Base-by-base conservation (phyloP, 92 coral and sea anemone species). In the Porites divaricata region DNA sequence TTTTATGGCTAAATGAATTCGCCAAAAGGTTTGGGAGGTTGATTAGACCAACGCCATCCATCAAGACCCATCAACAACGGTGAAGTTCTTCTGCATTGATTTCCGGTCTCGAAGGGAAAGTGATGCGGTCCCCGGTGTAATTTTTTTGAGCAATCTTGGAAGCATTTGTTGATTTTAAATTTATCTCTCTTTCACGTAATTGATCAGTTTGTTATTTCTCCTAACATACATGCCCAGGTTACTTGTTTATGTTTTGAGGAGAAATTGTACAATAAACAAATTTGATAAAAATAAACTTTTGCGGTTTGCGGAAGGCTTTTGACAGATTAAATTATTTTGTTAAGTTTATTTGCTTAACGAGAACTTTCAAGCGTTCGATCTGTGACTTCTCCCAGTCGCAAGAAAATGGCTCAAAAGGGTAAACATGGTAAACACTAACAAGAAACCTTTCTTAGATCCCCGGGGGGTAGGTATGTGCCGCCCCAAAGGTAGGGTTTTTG, bases 251-350 rank as follows among this genome's bases (percentile, higher is more conserved):
- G 6, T 9, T 50, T 61, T 26, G 23, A 35, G 11, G 75, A 79
- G 75, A 79, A 79, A 12, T 24, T 56, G 14, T 13, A 54, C 17
- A 45, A 61, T 28, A 15, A 69, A 16, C 76, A 24, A 53, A 10
- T 54, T 23, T 80, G 77, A 74, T 70, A 80, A 80, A 80, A 80
- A 80, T 80, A 80, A 25, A 21, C 67, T 13, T 41, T 26, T 69
- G 84, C 67, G 77, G 77, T 73, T 23, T 73, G 67, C 84, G 56
- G 76, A 67, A 51, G 57, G 76, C 77, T 73, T 73, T 41, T 80
- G 85, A 54, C 68, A 80, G 85, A 69, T 80, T 80, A 80, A 52
- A 49, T 58, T 26, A 69, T 69, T 52, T 62, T 76, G 56, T 80
- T 73, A 73, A 51, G 21, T 26, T 80, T 80, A 76, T 80, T 80